Evolutionary conservation across 2,113 vertebrate species (phyloP).

Genomic region (Empidonax alnorum): DNA sequence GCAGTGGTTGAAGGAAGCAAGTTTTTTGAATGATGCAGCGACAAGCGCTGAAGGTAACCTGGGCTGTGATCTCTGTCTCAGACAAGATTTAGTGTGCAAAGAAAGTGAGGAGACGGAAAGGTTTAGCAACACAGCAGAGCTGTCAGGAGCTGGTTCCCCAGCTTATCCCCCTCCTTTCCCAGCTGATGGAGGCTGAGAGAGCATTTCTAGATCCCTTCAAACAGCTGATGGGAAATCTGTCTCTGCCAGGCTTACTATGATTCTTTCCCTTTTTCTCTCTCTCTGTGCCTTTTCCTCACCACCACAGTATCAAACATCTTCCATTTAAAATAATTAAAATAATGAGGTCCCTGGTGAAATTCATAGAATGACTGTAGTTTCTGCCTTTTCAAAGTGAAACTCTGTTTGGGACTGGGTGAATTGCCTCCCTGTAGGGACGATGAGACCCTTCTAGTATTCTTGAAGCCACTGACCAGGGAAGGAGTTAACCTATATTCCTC

Average conservation of each 20-base stretch:
- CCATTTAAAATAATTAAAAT: constrained; percentile 13
- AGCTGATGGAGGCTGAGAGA: not conserved
- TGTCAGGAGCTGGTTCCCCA: not conserved
- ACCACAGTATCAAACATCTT: not conserved
- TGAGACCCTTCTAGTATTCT: not conserved
- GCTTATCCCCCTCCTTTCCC: not conserved
- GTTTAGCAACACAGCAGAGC: not conserved
- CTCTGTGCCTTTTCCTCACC: not conserved
- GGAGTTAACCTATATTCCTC: not conserved
- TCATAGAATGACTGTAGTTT: not conserved
- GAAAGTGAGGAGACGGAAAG: not conserved
- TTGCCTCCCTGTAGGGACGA: fast-evolving
- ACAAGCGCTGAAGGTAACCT: not conserved
- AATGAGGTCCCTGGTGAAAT: not conserved
- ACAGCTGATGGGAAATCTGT: not conserved
- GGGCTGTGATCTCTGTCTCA: not conserved
- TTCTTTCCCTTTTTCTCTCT: not conserved
- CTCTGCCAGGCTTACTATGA: not conserved
- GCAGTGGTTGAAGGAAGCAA: not conserved
- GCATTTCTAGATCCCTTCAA: not conserved
- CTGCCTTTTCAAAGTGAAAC: not conserved
- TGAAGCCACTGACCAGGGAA: not conserved
- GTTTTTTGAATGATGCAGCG: not conserved
- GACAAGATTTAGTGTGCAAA: not conserved
- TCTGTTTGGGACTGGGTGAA: not conserved